Percentiles rank a stretch among this genome's conserved stretches.
Evolutionary conservation across 1,140 invertebrate genomes (phyloP).

Genomic region (Linepithema humile): DNA sequence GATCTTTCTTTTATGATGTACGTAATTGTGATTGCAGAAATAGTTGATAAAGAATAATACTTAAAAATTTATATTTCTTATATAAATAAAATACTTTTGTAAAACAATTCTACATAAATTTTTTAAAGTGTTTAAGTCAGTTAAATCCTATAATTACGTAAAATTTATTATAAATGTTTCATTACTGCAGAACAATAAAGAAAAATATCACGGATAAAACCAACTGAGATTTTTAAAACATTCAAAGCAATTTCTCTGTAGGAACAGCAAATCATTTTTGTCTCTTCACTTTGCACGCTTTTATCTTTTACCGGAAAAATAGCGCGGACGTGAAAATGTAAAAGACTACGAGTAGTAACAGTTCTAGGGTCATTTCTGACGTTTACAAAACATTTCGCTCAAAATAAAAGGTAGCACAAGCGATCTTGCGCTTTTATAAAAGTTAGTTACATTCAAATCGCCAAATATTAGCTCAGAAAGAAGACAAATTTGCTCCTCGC

Average conservation of each 20-base stretch:
- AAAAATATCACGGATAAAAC: slow-evolving; percentile 11
- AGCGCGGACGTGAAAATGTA: slow-evolving; percentile 54
- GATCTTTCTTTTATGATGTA: neutral
- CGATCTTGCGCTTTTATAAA: slow-evolving; percentile 42
- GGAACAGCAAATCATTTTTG: slow-evolving; percentile 19
- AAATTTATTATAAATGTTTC: slow-evolving; percentile 8
- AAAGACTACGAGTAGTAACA: slow-evolving; percentile 33
- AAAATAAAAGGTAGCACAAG: slow-evolving; percentile 47
- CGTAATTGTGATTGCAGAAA: neutral
- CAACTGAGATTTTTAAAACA: slow-evolving; percentile 27
- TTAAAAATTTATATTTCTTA: neutral
- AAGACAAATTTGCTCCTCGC: slow-evolving; percentile 34
- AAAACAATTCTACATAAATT: neutral
- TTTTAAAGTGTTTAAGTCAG: neutral
- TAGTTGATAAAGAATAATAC: neutral
- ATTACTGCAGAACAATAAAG: neutral
- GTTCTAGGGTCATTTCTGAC: slow-evolving; percentile 47
- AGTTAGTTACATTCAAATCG: slow-evolving; percentile 46
- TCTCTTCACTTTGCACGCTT: slow-evolving; percentile 51
- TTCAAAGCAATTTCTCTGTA: slow-evolving; percentile 24
- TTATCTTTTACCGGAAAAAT: slow-evolving; percentile 62
- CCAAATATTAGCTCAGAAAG: slow-evolving; percentile 45
- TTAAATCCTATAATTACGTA: neutral
- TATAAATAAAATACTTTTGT: neutral
- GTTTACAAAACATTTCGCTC: slow-evolving; percentile 55